Evolutionary conservation across 2,888 invertebrate species (phyloP), one percentile per base, ranked within the genome.

Genomic region (Tupiocoris notatus): DNA sequence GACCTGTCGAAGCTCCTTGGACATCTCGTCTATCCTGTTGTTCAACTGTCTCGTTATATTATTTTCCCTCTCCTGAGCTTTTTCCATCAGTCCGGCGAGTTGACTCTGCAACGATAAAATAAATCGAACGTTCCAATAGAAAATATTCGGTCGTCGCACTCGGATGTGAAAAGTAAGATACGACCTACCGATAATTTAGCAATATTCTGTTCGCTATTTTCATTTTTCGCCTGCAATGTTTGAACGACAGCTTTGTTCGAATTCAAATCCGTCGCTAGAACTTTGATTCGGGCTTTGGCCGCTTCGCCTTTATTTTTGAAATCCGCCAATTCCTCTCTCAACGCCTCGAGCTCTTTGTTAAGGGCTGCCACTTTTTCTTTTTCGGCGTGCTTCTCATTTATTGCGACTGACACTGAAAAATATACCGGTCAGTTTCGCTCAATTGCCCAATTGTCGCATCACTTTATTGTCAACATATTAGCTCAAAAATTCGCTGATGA

Each of bases 261-360:
- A 0, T 84, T 84, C 16, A 87, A 83, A 78, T 93, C 92, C 76
- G 88, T 88, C 81, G 91, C 91, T 21, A 93, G 83, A 68, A 89
- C 90, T 81, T 88, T 88, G 77, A 89, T 88, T 80, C 93, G 87
- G 25, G 91, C 90, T 82, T 87, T 89, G 0, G 88, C 84, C 0
- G 88, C 89, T n/a, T 91, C 89, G 0, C 89, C 82, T 82, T 90
- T 92, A 77, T 77, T 88, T 80, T 88, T 90, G 3, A 88, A 82
- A 0, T 88, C 88, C 22, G 88, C 88, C 77, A 89, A 84, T 25
- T 88, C 87, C 1, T 83, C 82, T 82, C 88, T 89, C 0, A 89
- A 81, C 0, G 82, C 81, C 1, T 85, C 83, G 7, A 90, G 85
- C 68, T 91, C 89, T 81, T 88, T 88, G 79, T 87, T 86, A 1